Evolutionary conservation across 1,140 invertebrate species (phyloP), one percentile per base, ranked within the genome.

Genomic region (Parapsyche elsis): DNA sequence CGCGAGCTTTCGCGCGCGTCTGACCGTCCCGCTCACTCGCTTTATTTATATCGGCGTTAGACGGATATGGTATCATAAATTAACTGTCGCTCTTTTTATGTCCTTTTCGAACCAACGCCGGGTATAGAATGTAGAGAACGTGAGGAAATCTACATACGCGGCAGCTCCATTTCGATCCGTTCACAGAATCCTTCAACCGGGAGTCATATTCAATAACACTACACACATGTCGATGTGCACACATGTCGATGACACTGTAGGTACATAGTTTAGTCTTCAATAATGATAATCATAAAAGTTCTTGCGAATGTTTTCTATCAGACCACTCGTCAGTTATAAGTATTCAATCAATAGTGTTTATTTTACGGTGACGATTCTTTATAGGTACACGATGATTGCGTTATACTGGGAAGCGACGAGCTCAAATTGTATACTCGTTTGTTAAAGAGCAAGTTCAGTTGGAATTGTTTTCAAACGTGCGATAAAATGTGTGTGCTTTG

Each of bases 31-130:
- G 12, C 14, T 71, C 70, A 5, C 70, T 26, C 49, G 70, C 70
- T 23, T 71, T 71, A 71, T 71, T 71, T 71, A 71, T 71, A 57
- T 38, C 75, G 59, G 24, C 23, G 7, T 61, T 76, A 30, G 49
- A 26, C 14, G 75, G 75, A 76, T 59, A 76, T 49, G 75, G 75
- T 76, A 61, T 76, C 53, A 76, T 76, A 76, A 76, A 76, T 76
- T 76, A 76, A 76, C 46, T 76, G 75, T 76, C 75, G 14, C 26
- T 71, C 49, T 76, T 75, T 61, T 76, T 59, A 61, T 59, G 14
- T 44, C 75, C 75, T 57, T 61, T 71, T 14, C 1, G 26, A 44
- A 44, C 38, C 21, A 16, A 45, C n/a, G 61, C 4, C 21, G 30
- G 24, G 23, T 23, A 44, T 26, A 12, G 26, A 14, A 26, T 53